phyloP scores from a whole-genome alignment of 2,888 invertebrate genomes.

The Tiliacea aurago region DNA sequence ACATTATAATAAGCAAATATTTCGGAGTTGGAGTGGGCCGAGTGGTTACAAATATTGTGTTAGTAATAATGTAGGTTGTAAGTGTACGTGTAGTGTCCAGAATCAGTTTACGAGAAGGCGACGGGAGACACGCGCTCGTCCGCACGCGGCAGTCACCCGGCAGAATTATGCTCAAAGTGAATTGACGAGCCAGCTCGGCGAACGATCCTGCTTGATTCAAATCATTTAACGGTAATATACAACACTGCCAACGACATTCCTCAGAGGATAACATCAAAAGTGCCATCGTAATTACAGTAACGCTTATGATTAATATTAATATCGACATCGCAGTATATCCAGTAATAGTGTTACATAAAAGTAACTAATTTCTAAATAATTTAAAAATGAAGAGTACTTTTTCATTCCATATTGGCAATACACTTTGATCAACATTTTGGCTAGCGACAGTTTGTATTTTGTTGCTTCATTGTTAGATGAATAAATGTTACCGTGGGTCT shows the following conservation, averaged over 20 bases:
- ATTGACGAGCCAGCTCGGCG: conserved; percentile 68
- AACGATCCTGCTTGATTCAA: conserved; percentile 64
- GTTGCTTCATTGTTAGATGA: conserved; percentile 51
- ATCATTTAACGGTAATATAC: conserved; percentile 69
- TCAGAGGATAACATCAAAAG: conserved; percentile 69
- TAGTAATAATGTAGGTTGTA: conserved; percentile 81
- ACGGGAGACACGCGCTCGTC: conserved; percentile 50
- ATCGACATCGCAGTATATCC: conserved; percentile 48
- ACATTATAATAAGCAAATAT: conserved; percentile 61
- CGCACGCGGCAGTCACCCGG: conserved; percentile 63
- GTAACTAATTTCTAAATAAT: conserved; percentile 5
- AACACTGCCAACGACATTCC: conserved; percentile 88
- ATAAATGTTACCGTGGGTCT: conserved; percentile 60
- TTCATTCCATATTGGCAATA: conserved; percentile 54
- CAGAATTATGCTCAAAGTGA: conserved; percentile 85
- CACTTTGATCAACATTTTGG: conserved; percentile 83
- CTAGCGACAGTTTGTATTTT: conserved; percentile 54
- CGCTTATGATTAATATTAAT: conserved; percentile 70
- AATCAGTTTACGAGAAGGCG: conserved; percentile 63
- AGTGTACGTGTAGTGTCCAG: conserved; percentile 81
- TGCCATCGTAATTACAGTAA: conserved; percentile 78
- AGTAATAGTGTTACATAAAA: conserved; percentile 31
- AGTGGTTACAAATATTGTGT: conserved; percentile 69
- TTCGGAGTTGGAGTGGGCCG: conserved; percentile 66
- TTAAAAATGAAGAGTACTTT: conserved; percentile 23